Evolutionary conservation across 1,140 invertebrate species (phyloP).

Genomic region (Lethrus apterus): DNA sequence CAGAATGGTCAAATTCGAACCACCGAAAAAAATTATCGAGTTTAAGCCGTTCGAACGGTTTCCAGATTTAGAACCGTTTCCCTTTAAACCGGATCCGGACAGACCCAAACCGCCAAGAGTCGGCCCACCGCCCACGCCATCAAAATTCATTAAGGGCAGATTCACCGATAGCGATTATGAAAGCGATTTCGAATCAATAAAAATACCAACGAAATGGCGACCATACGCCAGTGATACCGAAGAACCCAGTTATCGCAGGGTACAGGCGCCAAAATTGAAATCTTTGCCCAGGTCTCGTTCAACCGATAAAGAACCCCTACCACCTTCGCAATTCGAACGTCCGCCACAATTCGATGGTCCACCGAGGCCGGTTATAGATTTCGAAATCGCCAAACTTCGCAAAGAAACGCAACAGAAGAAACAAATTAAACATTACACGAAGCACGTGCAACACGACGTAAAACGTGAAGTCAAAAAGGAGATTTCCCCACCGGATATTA

Average conservation of each 20-base stretch:
- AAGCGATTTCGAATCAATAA: conserved; percentile 54
- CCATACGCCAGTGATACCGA: conserved; percentile 60
- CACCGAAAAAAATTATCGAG: conserved; percentile 27
- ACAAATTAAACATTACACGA: conserved; percentile 26
- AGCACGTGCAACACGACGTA: conserved; percentile 16
- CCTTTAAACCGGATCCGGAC: conserved; percentile 43
- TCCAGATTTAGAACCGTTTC: conserved; percentile 48
- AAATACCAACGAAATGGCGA: conserved; percentile 52
- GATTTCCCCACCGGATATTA: conserved; percentile 36
- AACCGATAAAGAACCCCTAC: conserved; percentile 48
- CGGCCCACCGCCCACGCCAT: conserved; percentile 49
- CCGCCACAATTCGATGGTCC: conserved; percentile 45
- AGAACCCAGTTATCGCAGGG: conserved; percentile 48
- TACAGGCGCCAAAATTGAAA: conserved; percentile 45
- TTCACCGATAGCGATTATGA: conserved; percentile 64
- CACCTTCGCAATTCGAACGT: conserved; percentile 53
- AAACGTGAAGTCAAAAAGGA: conserved; percentile 18
- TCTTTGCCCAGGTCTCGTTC: conserved; percentile 45
- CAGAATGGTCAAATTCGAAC: conserved; percentile 29
- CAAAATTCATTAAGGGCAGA: conserved; percentile 54
- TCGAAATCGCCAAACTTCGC: conserved; percentile 32
- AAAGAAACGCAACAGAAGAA: conserved; percentile 33
- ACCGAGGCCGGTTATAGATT: conserved; percentile 41
- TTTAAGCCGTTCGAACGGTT: conserved; percentile 40
- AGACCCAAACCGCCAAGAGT: conserved; percentile 37